phyloP scores from a whole-genome alignment of 2,888 invertebrate genomes.

The Thereva nobilitata region DNA sequence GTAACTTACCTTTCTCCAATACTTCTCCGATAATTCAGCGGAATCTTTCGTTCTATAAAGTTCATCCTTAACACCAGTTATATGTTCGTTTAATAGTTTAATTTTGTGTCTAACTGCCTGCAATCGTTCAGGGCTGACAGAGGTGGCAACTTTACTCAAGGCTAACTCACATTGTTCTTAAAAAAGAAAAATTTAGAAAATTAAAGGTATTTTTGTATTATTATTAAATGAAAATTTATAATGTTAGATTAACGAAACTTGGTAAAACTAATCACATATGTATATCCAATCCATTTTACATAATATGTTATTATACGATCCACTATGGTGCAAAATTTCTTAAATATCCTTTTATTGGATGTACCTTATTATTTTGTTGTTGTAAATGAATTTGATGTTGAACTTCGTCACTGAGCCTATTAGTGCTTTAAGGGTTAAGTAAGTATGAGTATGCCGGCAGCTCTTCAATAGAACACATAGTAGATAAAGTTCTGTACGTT shows the following conservation, averaged over 20 bases:
- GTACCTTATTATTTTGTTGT: too few relatives aligned
- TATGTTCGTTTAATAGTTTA: conserved; percentile 62
- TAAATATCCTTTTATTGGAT: too few relatives aligned
- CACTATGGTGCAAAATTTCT: too few relatives aligned
- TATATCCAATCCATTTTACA: too few relatives aligned
- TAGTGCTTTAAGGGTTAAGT: too few relatives aligned
- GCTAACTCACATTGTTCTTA: conserved; percentile 54
- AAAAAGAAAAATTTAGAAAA: conserved; percentile 23
- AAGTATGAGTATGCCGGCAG: too few relatives aligned
- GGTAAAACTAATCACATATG: not conserved
- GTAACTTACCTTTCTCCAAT: conserved; percentile 73
- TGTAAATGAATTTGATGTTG: too few relatives aligned
- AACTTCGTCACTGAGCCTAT: too few relatives aligned
- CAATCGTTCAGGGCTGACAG: conserved; percentile 56
- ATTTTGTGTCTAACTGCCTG: conserved; percentile 63
- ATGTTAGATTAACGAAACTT: too few relatives aligned
- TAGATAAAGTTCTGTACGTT: too few relatives aligned
- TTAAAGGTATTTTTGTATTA: not conserved
- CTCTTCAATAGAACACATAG: too few relatives aligned
- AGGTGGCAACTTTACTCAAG: conserved; percentile 50
- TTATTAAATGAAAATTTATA: not conserved
- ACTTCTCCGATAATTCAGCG: conserved; percentile 72
- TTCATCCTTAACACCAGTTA: conserved; percentile 64
- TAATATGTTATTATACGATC: too few relatives aligned
- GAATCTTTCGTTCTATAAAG: conserved; percentile 63